Evolutionary conservation across 2,888 invertebrate genomes (phyloP).

Genomic region (Eucera pruinosa): DNA sequence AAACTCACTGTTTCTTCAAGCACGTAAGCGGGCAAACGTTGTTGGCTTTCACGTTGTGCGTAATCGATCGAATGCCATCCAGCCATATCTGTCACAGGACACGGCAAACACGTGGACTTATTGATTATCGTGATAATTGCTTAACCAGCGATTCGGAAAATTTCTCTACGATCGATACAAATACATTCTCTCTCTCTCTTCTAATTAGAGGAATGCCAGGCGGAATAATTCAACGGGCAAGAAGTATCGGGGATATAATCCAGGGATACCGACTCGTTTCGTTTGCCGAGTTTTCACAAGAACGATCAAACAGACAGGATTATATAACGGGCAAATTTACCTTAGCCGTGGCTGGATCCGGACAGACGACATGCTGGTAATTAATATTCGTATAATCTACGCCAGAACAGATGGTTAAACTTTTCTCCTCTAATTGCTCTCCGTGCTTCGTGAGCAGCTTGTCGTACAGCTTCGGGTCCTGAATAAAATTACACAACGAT

Average conservation of each 20-base stretch:
- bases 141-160: conserved; percentile 25
- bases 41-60: conserved; percentile 99
- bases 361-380: conserved; percentile 98
- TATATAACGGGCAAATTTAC: conserved; percentile 85
- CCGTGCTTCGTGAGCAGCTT: conserved; percentile 93
- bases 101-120: conserved; percentile 55
- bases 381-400: conserved; percentile 99
- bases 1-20: conserved; percentile 99
- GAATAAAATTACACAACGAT: conserved; percentile 65
- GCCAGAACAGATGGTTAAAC: conserved; percentile 98
- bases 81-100: conserved; percentile 93
- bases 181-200: no score
- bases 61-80: conserved; percentile 96
- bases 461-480: conserved; percentile 93
- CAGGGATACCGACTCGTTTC: not conserved
- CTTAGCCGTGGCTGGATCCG: conserved; percentile 96
- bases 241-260: not conserved
- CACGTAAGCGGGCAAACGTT: conserved; percentile 99
- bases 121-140: conserved; percentile 34
- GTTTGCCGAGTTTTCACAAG: conserved; percentile 16
- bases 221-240: no score
- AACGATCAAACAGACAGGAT: not conserved
- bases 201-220: not conserved
- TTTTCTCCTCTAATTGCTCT: conserved; percentile 93
- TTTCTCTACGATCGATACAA: conserved; percentile 3